Conservation (phyloP, 35 echinoderm and acorn worm species). For the Hemicentrotus pulcherrimus region DNA sequence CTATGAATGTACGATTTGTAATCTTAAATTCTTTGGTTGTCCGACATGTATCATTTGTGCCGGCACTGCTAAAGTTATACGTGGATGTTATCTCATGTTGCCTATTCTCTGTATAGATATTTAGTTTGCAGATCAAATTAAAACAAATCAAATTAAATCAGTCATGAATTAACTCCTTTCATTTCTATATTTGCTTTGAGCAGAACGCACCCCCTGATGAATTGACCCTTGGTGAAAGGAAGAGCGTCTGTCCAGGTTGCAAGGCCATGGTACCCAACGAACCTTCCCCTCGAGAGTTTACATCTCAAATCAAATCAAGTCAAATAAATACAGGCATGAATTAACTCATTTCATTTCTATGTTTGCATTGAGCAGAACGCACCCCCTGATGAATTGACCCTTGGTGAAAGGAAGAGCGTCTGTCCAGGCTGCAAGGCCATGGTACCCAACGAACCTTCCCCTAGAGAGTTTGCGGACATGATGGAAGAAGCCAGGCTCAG, state of each 20-base stretch:
- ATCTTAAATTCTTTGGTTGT: too few relatives aligned
- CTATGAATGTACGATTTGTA: too few relatives aligned
- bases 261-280: conserved; percentile 77
- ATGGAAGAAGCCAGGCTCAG: conserved; percentile 84
- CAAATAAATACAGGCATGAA: too few relatives aligned
- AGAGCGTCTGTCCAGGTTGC: conserved; percentile 80
- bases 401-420: conserved; percentile 49
- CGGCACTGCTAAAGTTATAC: too few relatives aligned
- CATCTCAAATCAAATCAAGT: too few relatives aligned
- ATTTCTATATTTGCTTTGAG: neutral
- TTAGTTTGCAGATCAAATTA: too few relatives aligned
- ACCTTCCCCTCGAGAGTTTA: too few relatives aligned
- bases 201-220: neutral
- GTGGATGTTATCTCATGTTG: too few relatives aligned
- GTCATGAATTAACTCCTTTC: neutral
- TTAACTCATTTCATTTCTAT: neutral
- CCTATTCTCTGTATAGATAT: too few relatives aligned
- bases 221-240: conserved; percentile 12
- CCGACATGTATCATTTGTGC: too few relatives aligned
- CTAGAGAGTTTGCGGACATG: conserved; percentile 87
- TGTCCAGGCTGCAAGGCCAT: conserved; percentile 75
- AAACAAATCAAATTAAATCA: too few relatives aligned
- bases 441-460: conserved; percentile 85
- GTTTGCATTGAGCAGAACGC: neutral
- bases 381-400: neutral